Conservation (phyloP, 2,113 vertebrate species). For the Halcyon senegalensis region DNA sequence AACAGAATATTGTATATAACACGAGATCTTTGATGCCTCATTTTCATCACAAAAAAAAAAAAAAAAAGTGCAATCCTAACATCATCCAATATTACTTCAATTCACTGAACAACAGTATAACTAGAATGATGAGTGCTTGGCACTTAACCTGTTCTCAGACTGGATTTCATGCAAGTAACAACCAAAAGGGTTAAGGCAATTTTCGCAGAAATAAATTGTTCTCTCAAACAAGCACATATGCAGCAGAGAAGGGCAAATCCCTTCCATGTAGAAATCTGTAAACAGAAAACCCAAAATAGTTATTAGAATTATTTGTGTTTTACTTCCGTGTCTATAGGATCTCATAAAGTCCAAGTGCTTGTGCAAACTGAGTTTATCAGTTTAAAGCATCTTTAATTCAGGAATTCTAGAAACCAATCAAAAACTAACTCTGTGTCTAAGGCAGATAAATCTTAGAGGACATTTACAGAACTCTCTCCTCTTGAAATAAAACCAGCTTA, state of each 20-base stretch:
- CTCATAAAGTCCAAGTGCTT: not conserved
- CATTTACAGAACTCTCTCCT: not conserved
- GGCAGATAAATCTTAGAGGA: constrained; percentile 22
- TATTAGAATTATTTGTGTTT: constrained; percentile 36
- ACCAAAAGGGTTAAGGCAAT: not conserved
- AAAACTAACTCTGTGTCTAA: not conserved
- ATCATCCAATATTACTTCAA: not conserved
- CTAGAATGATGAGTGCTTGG: not conserved
- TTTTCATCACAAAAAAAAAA: not conserved
- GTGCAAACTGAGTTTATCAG: constrained; percentile 1
- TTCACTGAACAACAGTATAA: not conserved
- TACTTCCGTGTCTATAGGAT: not conserved
- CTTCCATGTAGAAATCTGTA: not conserved
- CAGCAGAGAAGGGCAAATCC: not conserved
- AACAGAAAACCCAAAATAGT: not conserved
- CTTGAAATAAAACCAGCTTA: constrained; percentile 4
- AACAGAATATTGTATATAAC: not conserved
- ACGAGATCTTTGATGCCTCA: not conserved
- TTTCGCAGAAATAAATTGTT: not conserved
- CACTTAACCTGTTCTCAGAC: not conserved
- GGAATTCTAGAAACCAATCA: constrained; percentile 30
- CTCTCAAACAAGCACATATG: not conserved
- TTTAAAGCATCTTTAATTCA: constrained; percentile 39
- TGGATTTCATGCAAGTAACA: not conserved
- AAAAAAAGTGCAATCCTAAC: not conserved